Evolutionary conservation across 2,113 vertebrate species (phyloP).

Genomic region (Pteropus alecto): DNA sequence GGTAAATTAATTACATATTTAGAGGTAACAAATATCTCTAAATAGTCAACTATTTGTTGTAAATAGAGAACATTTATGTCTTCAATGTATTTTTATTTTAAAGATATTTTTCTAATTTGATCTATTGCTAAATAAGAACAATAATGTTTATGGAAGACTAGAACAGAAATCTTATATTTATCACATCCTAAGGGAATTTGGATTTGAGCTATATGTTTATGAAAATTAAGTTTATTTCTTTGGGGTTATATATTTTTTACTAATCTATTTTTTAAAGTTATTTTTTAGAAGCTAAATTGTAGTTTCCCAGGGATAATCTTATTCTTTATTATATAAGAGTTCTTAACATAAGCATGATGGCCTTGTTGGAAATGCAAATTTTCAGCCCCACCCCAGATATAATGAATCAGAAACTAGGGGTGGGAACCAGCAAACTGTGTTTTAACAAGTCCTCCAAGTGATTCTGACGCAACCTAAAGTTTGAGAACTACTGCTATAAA

Average conservation of each 20-base stretch:
- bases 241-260: background rate
- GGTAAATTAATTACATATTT: background rate
- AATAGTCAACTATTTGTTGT: background rate
- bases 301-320: background rate
- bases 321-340: background rate
- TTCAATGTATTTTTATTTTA: slow-evolving; percentile 23
- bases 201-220: background rate
- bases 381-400: background rate
- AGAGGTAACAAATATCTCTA: background rate
- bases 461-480: background rate
- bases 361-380: background rate
- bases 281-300: slow-evolving; percentile 20
- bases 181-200: background rate
- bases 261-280: background rate
- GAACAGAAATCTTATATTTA: background rate
- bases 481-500: background rate
- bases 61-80: background rate
- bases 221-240: slow-evolving; percentile 43
- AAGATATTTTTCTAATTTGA: background rate
- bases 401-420: slow-evolving; percentile 2
- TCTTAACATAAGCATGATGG: background rate
- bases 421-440: background rate
- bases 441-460: background rate
- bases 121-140: background rate
- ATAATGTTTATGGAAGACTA: background rate